Conservation (phyloP, 2,113 vertebrate genomes). For the Eleginops maclovinus region DNA sequence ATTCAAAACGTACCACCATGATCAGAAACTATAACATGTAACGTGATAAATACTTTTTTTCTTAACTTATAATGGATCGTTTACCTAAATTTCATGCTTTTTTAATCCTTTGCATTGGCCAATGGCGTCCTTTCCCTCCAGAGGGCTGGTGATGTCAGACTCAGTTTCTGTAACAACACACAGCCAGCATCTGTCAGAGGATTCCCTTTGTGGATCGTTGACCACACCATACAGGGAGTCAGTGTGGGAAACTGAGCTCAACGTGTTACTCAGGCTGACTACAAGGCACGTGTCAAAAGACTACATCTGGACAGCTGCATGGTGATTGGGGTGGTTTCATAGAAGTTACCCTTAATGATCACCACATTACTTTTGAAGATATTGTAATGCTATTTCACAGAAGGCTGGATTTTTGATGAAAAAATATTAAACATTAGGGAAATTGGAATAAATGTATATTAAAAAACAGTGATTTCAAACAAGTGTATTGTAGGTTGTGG, state of each 20-base stretch:
- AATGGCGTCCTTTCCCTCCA: slow-evolving; percentile 13
- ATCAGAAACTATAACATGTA: neutral
- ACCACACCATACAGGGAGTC: slow-evolving; percentile 47
- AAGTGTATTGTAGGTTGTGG: too few species aligned
- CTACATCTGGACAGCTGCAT: neutral
- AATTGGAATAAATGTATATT: too few species aligned
- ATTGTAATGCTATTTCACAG: neutral
- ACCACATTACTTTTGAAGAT: neutral
- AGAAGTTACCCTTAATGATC: neutral
- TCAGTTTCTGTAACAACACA: slow-evolving; percentile 12
- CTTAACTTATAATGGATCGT: neutral
- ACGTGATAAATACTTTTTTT: neutral
- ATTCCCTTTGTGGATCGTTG: slow-evolving; percentile 54
- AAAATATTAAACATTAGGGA: neutral
- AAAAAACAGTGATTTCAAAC: neutral
- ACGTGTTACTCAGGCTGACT: slow-evolving; percentile 52
- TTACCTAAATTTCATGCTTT: neutral
- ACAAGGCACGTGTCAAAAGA: neutral
- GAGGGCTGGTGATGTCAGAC: neutral
- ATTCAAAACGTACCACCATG: neutral
- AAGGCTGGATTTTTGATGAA: neutral
- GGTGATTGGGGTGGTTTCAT: neutral
- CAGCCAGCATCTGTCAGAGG: slow-evolving; percentile 39
- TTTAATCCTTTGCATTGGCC: neutral
- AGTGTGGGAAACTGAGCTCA: slow-evolving; percentile 61